Conservation (phyloP, 2,113 vertebrate genomes). For the Drymodes brunneopygia region DNA sequence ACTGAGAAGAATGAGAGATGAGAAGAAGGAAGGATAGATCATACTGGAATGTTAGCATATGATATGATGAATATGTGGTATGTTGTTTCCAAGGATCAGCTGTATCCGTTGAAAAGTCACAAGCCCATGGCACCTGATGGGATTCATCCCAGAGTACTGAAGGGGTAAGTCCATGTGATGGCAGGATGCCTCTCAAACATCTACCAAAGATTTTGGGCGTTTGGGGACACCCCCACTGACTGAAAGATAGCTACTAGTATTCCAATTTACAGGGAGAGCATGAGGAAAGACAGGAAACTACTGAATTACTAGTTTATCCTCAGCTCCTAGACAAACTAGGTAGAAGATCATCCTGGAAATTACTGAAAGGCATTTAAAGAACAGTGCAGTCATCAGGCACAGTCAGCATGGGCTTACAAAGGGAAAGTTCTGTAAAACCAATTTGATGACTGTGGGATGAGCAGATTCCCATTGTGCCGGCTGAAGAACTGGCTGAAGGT, state of each 20-base stretch:
- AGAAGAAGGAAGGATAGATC: not conserved
- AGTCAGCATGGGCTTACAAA: not conserved
- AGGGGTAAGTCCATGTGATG: not conserved
- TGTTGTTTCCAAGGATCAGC: not conserved
- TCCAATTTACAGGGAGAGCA: not conserved
- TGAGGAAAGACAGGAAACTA: not conserved
- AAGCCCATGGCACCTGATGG: not conserved
- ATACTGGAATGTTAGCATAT: not conserved
- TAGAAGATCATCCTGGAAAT: not conserved
- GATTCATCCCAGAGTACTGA: not conserved
- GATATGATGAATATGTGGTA: not conserved
- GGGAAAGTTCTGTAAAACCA: not conserved
- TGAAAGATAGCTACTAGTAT: not conserved
- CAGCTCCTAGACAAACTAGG: not conserved
- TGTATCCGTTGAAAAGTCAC: not conserved
- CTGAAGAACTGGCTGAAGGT: not conserved
- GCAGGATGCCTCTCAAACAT: not conserved
- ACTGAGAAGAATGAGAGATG: not conserved
- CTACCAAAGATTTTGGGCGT: not conserved
- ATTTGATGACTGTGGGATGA: not conserved
- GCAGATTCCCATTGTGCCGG: not conserved
- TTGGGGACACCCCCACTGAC: not conserved
- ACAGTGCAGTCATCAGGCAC: not conserved
- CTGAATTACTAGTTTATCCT: not conserved
- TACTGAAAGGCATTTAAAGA: not conserved